Evolutionary conservation across 1,140 invertebrate species (phyloP).

Genomic region (Drosophila aff.): DNA sequence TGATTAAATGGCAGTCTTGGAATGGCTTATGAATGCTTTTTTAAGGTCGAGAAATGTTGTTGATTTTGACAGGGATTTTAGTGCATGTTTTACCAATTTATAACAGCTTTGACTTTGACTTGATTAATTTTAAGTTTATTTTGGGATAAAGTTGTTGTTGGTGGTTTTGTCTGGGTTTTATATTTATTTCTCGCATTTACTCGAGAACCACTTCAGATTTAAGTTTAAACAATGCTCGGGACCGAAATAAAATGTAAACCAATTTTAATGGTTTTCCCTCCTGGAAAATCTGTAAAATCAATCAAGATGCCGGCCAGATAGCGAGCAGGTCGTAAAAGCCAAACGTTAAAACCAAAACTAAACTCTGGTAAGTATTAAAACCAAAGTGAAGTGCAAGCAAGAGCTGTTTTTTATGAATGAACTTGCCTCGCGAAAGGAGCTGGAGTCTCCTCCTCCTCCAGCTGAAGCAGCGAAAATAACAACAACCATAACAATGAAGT

Average conservation of each 20-base stretch:
- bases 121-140: not conserved
- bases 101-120: no score
- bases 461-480: slow-evolving; percentile 9
- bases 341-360: slow-evolving; percentile 18
- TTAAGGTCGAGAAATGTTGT: not conserved
- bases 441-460: not conserved
- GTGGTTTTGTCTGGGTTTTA: not conserved
- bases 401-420: slow-evolving; percentile 39
- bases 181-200: not conserved
- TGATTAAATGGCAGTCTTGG: slow-evolving; percentile 18
- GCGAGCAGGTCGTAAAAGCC: slow-evolving; percentile 6
- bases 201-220: not conserved
- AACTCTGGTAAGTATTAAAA: not conserved
- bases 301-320: slow-evolving; percentile 18
- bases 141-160: not conserved
- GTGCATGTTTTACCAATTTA: not conserved
- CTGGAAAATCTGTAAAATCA: slow-evolving; percentile 26
- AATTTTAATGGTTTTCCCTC: not conserved
- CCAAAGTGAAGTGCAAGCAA: slow-evolving; percentile 8
- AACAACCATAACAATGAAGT: slow-evolving; percentile 48
- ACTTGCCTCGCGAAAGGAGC: not conserved
- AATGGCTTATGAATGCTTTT: slow-evolving; percentile 4
- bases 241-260: slow-evolving; percentile 16
- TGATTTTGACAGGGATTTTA: not conserved
- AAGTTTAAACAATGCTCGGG: not conserved